Evolutionary conservation across 2,113 vertebrate genomes (phyloP).

Genomic region (Riparia riparia): DNA sequence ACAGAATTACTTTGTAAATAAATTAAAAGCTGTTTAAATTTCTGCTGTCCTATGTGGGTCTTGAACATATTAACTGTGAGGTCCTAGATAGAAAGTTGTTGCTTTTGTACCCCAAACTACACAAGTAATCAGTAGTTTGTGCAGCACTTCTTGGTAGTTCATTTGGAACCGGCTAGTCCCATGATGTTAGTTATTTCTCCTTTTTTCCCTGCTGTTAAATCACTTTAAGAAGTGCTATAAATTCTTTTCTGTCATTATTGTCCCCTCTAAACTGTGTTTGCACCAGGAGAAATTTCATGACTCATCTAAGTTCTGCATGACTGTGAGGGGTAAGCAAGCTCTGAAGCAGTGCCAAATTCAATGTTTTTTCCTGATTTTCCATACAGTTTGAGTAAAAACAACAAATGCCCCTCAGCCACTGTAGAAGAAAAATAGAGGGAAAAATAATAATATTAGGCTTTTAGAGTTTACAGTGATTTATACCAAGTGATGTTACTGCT

Average conservation of each 20-base stretch:
- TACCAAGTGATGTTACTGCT: background rate
- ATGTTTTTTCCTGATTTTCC: background rate
- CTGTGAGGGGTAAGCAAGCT: background rate
- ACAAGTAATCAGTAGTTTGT: background rate
- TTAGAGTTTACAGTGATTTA: background rate
- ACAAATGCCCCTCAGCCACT: background rate
- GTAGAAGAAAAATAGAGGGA: background rate
- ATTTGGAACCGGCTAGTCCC: background rate
- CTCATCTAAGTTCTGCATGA: background rate
- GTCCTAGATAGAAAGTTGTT: background rate
- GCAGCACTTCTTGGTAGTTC: background rate
- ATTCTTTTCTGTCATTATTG: background rate
- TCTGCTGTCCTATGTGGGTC: rapidly evolving
- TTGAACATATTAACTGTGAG: background rate
- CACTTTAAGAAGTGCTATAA: background rate
- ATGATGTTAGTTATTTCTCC: background rate
- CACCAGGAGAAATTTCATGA: background rate
- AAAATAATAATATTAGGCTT: background rate
- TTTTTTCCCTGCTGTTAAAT: background rate
- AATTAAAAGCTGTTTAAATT: background rate
- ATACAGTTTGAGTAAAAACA: background rate
- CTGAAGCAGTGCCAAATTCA: background rate
- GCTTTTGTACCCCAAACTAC: background rate
- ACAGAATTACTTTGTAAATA: background rate
- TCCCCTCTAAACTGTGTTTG: background rate